A percentile compares a stretch with the other conserved stretches of the same genome.
Evolutionary conservation across 2,888 invertebrate species (phyloP).

Genomic region (Trilocha varians): DNA sequence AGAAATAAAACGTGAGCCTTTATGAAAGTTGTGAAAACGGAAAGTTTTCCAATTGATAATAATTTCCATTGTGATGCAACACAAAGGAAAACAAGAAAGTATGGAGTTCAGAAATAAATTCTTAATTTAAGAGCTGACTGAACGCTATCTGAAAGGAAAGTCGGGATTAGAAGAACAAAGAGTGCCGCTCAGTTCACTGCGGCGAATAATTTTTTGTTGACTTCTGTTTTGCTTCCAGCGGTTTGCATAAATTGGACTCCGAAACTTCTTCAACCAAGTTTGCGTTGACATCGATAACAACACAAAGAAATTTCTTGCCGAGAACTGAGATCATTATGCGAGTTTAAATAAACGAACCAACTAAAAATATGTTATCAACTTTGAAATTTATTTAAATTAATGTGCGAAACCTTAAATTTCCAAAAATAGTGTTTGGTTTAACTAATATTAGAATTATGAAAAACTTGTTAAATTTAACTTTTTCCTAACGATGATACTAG

Average conservation of each 20-base stretch:
- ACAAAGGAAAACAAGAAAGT: conserved; percentile 62
- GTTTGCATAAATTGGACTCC: conserved; percentile 36
- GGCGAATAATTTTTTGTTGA: conserved; percentile 50
- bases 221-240: conserved; percentile 45
- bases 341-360: not conserved
- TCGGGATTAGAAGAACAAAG: conserved; percentile 64
- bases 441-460: not conserved
- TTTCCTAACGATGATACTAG: not conserved
- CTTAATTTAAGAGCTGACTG: conserved; percentile 67
- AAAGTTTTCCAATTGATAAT: conserved; percentile 69
- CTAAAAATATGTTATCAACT: not conserved
- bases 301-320: not conserved
- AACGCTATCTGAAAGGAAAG: conserved; percentile 63
- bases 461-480: not conserved
- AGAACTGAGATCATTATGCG: not conserved
- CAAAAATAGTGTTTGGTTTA: no score
- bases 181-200: conserved; percentile 38
- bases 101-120: conserved; percentile 68
- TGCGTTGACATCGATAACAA: conserved; percentile 10
- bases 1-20: conserved; percentile 56
- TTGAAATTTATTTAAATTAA: no score
- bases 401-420: no score
- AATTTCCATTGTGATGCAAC: conserved; percentile 67
- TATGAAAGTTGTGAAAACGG: conserved; percentile 50
- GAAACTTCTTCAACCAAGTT: conserved; percentile 30